Conservation (phyloP, 2,888 invertebrate species). For the Heliconius charithonia region DNA sequence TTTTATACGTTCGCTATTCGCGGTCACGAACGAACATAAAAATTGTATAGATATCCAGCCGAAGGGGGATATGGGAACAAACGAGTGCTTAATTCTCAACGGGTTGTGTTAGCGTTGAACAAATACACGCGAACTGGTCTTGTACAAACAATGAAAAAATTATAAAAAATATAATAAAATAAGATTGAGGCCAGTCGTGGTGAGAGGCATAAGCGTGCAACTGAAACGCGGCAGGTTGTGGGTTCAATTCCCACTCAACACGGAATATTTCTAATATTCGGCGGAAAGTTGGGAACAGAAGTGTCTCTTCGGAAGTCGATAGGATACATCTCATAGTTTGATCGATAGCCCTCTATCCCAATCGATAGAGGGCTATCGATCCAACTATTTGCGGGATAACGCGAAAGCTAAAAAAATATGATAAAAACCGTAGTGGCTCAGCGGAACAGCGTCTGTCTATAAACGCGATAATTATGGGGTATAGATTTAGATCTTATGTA, state of each 20-base stretch:
- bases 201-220: not conserved
- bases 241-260: not conserved
- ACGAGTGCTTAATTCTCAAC: constrained; percentile 4
- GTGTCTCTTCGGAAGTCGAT: no score
- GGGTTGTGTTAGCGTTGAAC: not conserved
- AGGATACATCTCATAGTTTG: no score
- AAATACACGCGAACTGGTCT: not conserved
- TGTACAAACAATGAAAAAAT: not conserved
- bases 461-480: no score
- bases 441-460: no score
- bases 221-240: not conserved
- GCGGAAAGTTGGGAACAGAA: not conserved
- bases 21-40: not conserved
- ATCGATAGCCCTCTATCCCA: no score
- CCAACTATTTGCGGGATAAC: no score
- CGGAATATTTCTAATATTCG: not conserved
- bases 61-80: not conserved
- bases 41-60: not conserved
- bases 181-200: not conserved
- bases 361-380: no score
- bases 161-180: not conserved
- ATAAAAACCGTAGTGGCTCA: no score
- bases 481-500: no score
- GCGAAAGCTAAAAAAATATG: no score
- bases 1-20: not conserved